Base-by-base conservation (phyloP, 2,113 vertebrate species). In the Chaenogobius annularis region DNA sequence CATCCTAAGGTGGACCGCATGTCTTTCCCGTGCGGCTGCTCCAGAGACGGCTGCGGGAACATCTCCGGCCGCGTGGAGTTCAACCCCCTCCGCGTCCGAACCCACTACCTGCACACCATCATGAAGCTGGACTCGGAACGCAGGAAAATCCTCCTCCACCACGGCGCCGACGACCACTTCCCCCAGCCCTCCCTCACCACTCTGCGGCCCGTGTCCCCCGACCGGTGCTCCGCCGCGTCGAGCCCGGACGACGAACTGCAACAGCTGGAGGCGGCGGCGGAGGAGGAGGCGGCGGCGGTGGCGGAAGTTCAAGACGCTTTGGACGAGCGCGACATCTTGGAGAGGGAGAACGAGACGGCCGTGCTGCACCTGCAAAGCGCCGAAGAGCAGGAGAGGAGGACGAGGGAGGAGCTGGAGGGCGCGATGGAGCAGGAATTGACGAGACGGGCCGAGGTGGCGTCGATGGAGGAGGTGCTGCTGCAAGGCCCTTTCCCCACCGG, bases 21-120 rank as follows among this genome's bases (percentile, higher is more conserved):
- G 94, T 97, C 97, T 14, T 99, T 99, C 88, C 97, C 98, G 0
- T 99, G 98, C 10, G 97, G 98, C 85, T 99, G 98, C 87, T 97
- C 98, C 19, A 86, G 96, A 20, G 98, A 99, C 0, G 98, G 97
- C 73, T 99, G 98, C 1, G 95, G 95, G 2, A 98, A 99, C 80
- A 83, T 89, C 43, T 95, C 95, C 0, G 98, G 98, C 0, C 94
- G 98, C 9, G 96, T 98, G 63, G 98, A 99, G 88, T 99, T 99
- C 88, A 99, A 99, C 56, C 97, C 98, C 0, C 94, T 99, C 17
- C 95, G 98, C 0, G 98, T 99, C 43, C 91, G 98, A 87, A 98
- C 98, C 56, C 98, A 99, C 90, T 99, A 96, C 92, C 94, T 99
- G 72, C 98, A 98, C 93, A 99, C 98, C 83, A 90, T 99, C 89